A percentile compares a stretch with the other conserved stretches of the same genome.
These are phyloP conservation scores for Phenganax subtilis DNA, from an alignment of 92 coral and sea anemone species.

Conservation along the genomic window DNA sequence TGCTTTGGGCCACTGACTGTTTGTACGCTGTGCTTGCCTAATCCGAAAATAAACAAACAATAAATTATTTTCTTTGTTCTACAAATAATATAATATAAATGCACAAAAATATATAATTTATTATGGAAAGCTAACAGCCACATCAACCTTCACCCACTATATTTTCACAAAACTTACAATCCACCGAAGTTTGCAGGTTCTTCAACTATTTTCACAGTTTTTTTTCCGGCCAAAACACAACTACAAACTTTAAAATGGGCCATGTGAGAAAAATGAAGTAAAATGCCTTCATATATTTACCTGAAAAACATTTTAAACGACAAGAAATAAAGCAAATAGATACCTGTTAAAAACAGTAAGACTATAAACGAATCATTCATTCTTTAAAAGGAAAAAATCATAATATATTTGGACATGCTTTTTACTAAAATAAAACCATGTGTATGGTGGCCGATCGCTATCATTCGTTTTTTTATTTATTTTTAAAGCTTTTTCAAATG, in stretches of 20 bases:
- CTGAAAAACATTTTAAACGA: neutral
- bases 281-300: neutral
- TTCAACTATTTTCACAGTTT: constrained; percentile 75
- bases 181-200: constrained; percentile 88
- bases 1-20: neutral
- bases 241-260: neutral
- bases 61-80: neutral
- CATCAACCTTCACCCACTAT: neutral
- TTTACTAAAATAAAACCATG: no score
- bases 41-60: neutral
- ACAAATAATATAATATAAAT: neutral
- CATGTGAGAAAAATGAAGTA: neutral
- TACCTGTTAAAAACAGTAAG: constrained; percentile 20
- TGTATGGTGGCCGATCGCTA: no score
- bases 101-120: neutral
- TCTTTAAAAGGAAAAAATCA: neutral
- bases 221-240: neutral
- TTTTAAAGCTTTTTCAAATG: no score
- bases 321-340: neutral
- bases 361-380: neutral
- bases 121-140: neutral
- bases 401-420: neutral
- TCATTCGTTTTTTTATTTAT: no score
- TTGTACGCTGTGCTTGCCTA: constrained; percentile 4
- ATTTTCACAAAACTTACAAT: constrained; percentile 54